Conservation (phyloP, 2,113 vertebrate genomes). For the Calidris pugnax region DNA sequence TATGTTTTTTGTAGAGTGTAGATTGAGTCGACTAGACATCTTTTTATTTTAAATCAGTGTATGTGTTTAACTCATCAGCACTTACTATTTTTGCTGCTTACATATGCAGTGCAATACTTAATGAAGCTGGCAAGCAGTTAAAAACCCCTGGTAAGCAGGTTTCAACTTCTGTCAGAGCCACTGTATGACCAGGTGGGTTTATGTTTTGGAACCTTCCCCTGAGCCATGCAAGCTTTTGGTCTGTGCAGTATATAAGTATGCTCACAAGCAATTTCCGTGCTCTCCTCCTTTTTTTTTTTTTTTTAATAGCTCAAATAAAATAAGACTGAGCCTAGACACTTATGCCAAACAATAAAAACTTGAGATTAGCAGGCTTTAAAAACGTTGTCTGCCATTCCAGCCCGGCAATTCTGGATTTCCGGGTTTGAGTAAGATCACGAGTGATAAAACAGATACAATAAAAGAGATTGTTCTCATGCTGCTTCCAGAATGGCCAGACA, state of each 20-base stretch:
- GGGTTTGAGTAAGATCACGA: neutral
- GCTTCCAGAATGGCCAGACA: neutral
- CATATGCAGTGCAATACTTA: neutral
- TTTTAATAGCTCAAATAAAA: neutral
- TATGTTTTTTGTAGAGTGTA: neutral
- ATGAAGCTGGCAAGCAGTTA: neutral
- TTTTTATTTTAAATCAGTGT: neutral
- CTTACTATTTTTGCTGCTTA: neutral
- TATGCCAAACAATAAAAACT: neutral
- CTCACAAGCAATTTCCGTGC: neutral
- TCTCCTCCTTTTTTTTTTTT: neutral
- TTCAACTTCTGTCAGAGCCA: neutral
- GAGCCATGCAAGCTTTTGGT: neutral
- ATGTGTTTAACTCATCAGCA: neutral
- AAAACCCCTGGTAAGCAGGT: neutral
- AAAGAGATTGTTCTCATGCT: neutral
- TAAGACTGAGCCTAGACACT: neutral
- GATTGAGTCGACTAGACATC: neutral
- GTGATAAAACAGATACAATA: neutral
- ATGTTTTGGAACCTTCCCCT: neutral
- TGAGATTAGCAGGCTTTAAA: constrained; percentile 23
- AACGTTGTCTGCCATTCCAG: neutral
- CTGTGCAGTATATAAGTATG: neutral
- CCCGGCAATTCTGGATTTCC: neutral
- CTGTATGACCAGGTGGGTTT: neutral